Percentiles rank a stretch among this genome's conserved stretches.
Evolutionary conservation across 2,113 vertebrate species (phyloP).

Genomic region (Cinclus mexicanus): DNA sequence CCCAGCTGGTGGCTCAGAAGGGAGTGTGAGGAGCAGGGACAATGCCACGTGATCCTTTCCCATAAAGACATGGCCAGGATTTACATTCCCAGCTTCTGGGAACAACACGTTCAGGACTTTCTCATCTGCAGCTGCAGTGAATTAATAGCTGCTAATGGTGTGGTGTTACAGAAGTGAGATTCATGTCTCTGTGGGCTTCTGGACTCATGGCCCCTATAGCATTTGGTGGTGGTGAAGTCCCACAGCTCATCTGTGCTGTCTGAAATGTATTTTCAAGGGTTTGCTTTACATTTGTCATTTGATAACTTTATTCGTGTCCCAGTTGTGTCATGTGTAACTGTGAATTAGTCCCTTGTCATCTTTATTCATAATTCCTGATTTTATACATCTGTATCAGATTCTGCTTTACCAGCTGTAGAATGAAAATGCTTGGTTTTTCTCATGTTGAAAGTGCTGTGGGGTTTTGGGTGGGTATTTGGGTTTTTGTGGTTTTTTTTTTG

Average conservation of each 20-base stretch:
- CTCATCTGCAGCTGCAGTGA: not conserved
- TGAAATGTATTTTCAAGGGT: not conserved
- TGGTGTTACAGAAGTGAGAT: not conserved
- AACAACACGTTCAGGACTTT: not conserved
- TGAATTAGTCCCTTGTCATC: not conserved
- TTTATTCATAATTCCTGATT: not conserved
- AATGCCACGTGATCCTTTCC: not conserved
- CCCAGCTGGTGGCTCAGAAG: not conserved
- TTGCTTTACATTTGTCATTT: not conserved
- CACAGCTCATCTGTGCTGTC: not conserved
- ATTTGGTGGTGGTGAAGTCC: not conserved
- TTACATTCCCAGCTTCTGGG: not conserved
- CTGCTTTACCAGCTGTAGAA: not conserved
- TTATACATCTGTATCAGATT: not conserved
- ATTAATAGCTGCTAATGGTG: not conserved
- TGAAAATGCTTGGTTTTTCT: not conserved
- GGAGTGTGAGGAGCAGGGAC: not conserved
- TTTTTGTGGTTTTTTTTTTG: not conserved
- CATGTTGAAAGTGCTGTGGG: not conserved
- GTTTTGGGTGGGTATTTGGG: not conserved
- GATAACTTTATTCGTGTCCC: accelerated
- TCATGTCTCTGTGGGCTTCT: not conserved
- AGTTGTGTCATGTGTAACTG: not conserved
- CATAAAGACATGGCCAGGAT: accelerated
- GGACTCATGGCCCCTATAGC: accelerated